Base-by-base conservation (phyloP, 2,113 vertebrate genomes). In the Apeltes quadracus region DNA sequence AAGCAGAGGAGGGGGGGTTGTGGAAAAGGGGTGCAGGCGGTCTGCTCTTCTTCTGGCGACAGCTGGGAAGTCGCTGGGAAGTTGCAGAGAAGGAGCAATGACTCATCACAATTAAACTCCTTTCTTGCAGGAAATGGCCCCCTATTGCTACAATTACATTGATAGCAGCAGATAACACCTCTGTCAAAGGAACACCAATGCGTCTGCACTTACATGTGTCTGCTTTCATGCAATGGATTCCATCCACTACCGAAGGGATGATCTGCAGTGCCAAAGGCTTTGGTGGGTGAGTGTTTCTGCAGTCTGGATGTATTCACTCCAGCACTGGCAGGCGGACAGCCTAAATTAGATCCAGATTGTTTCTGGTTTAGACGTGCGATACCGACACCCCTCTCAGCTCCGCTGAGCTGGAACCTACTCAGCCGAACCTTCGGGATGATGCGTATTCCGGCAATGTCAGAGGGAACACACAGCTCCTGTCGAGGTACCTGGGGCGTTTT, bases 271-370 rank as follows among this genome's bases (percentile, higher is more conserved):
- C 61, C 58, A 41, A 51, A 57, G 53, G 73, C 78, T 88, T 75
- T 84, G 58, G 75, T 61, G 79, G 78, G 76, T 23, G 67, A 84
- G 63, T 67, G 55, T 64, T 78, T 79, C 74, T 85, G 69, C 73
- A 76, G 72, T 66, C 82, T 84, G 79, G 70, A 87, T 76, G 81
- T 61, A 69, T 84, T 88, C 73, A 78, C 61, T 69, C 55, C 75
- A 72, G 56, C 48, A 32, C 78, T 87, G 85, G 79, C 78, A 76
- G 71, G 69, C 83, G 76, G 27, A 44, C 64, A 32, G 9, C 57
- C 51, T 91, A 92, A 23, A 93, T 88, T 85, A 86, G 79, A 89
- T 86, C 89, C 90, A 93, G 89, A 87, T 85, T 79, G 53, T 70
- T 81, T n/a, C 56, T 43, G 65, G 69, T 85, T 77, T 73, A 50